Evolutionary conservation across 1,140 invertebrate genomes (phyloP).

Genomic region (Drosophila nigromelanica): DNA sequence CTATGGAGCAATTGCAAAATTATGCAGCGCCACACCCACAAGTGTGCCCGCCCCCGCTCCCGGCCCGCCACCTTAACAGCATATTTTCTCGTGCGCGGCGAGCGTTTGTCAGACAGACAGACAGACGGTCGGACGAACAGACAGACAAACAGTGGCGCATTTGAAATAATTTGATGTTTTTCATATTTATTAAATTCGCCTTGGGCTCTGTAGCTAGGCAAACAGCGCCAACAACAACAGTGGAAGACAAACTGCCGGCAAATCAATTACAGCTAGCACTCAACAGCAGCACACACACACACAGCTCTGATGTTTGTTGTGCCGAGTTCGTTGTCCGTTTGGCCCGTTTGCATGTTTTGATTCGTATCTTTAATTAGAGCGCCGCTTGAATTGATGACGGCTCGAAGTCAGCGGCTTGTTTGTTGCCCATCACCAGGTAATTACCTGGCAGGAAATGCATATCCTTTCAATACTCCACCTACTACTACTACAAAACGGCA

Average conservation of each 20-base stretch:
- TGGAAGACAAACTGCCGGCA: constrained; percentile 71
- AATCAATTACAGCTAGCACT: constrained; percentile 73
- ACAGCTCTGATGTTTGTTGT: constrained; percentile 16
- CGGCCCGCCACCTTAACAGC: constrained; percentile 13
- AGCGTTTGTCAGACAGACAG: constrained; percentile 65
- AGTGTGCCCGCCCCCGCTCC: neutral
- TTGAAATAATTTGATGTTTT: constrained; percentile 82
- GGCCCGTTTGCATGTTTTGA: constrained; percentile 70
- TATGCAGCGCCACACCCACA: constrained; percentile 60
- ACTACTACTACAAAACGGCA: neutral
- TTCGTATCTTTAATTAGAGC: constrained; percentile 80
- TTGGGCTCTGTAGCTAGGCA: constrained; percentile 34
- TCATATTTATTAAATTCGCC: constrained; percentile 80
- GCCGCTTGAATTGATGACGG: constrained; percentile 75
- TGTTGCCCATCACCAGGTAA: constrained; percentile 76
- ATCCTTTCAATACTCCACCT: constrained; percentile 29
- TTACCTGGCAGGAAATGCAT: constrained; percentile 79
- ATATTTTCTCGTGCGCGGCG: constrained; percentile 70
- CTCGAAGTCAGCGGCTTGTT: constrained; percentile 74
- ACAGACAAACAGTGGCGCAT: constrained; percentile 65
- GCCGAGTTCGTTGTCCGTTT: constrained; percentile 72
- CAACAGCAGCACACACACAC: constrained; percentile 37
- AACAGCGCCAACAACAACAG: constrained; percentile 35
- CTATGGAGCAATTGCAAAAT: constrained; percentile 80
- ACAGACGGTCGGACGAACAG: constrained; percentile 21